phyloP scores from a whole-genome alignment of 2,888 invertebrate genomes.

The Sinhomidia bicolor region DNA sequence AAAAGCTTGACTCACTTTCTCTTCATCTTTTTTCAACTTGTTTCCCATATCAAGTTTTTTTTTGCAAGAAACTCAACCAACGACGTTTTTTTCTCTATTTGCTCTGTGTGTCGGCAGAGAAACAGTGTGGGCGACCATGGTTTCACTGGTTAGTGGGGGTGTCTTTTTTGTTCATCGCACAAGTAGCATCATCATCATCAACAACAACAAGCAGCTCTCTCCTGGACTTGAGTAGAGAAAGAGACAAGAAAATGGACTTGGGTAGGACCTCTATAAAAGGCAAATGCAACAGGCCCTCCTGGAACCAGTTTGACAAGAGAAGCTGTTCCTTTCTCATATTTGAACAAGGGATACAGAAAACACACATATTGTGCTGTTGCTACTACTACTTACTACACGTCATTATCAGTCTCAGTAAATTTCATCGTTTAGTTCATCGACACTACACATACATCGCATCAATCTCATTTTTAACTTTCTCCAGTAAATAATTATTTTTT shows the following conservation, averaged over 20 bases:
- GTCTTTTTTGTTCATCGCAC: slow-evolving; percentile 29
- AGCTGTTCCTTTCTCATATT: slow-evolving; percentile 20
- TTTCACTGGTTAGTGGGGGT: slow-evolving; percentile 33
- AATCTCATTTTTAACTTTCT: no score
- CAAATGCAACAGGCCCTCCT: slow-evolving; percentile 74
- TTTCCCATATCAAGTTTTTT: background rate
- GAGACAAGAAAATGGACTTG: slow-evolving; percentile 17
- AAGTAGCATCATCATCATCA: background rate
- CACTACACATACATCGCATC: no score
- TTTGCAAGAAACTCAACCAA: background rate
- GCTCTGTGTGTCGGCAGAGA: background rate
- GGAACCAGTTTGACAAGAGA: slow-evolving; percentile 61
- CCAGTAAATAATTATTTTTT: no score
- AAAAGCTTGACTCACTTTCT: slow-evolving; percentile 17
- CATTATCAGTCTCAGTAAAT: background rate
- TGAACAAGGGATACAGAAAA: background rate
- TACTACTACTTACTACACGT: background rate
- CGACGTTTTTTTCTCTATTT: background rate
- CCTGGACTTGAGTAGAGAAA: slow-evolving; percentile 1
- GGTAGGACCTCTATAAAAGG: slow-evolving; percentile 70
- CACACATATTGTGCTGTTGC: background rate
- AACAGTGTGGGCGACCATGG: slow-evolving; percentile 61
- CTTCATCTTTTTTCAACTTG: background rate
- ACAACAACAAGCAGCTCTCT: background rate
- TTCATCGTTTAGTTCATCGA: background rate